phyloP scores from a whole-genome alignment of 2,797 vertebrate genomes.

The Pangasius mekongensis region DNA sequence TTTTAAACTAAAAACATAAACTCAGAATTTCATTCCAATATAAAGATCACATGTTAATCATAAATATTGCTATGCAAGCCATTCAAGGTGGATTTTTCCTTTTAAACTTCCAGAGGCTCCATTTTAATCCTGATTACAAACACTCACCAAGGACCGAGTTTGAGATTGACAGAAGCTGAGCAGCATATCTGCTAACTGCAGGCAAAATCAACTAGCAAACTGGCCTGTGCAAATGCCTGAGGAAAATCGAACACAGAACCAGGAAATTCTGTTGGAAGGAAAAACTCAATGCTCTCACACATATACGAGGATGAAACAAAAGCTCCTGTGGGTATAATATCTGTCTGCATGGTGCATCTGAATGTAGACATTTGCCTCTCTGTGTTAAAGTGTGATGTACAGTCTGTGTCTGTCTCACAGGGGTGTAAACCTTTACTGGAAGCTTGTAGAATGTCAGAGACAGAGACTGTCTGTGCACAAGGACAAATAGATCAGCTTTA shows the following conservation, averaged over 20 bases:
- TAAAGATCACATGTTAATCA: background rate
- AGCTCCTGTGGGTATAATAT: slow-evolving; percentile 22
- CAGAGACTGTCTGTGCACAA: slow-evolving; percentile 13
- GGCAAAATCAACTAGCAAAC: slow-evolving; percentile 61
- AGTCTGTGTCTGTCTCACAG: slow-evolving; percentile 9
- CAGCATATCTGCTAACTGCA: slow-evolving; percentile 65
- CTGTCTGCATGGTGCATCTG: background rate
- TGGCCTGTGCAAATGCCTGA: slow-evolving; percentile 44
- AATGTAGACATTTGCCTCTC: background rate
- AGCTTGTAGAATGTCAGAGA: slow-evolving; percentile 4
- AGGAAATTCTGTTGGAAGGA: slow-evolving; percentile 51
- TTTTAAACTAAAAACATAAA: background rate
- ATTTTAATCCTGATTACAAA: slow-evolving; percentile 63
- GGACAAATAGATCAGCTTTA: slow-evolving; percentile 20
- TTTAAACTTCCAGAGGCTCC: slow-evolving; percentile 66
- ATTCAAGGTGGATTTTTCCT: background rate
- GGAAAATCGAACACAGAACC: slow-evolving; percentile 56
- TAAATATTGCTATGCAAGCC: no score
- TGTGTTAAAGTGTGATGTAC: slow-evolving; percentile 11
- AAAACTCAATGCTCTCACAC: background rate
- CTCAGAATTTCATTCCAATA: background rate
- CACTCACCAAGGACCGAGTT: slow-evolving; percentile 59
- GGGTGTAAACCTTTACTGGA: slow-evolving; percentile 21
- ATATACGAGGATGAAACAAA: slow-evolving; percentile 19
- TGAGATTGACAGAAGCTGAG: slow-evolving; percentile 67